Evolutionary conservation across 1,140 invertebrate species (phyloP), one percentile per base, ranked within the genome.

Genomic region (Pseudomyrmex cubaensis): DNA sequence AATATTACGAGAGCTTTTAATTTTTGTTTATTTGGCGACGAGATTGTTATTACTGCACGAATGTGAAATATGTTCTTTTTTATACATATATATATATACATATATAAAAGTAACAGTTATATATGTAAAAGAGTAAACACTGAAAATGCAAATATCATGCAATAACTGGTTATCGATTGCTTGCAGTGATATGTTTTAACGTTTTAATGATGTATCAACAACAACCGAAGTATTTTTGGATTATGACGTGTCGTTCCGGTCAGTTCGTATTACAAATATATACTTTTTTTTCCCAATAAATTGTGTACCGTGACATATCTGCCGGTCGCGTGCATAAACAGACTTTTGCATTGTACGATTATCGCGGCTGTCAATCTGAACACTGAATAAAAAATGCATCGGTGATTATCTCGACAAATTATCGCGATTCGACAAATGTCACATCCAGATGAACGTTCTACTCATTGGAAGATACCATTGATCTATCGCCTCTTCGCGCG

Each of bases 201-300:
- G 54, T 80, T 80, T 76, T 80, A 80, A 80, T 72, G 76, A 72
- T 44, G 54, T 80, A 80, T 80, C 76, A 72, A 25, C 67, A 67
- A 67, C 62, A 76, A 52, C 12, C 22, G 22, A 25, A 67, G 25
- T 77, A 77, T 80, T 80, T 80, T 70, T 59, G 44, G 66, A 80
- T 72, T 80, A 70, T 72, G 66, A 80, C 44, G 76, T 72, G 35
- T 70, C 66, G 66, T 80, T 80, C 66, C 76, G 76, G 66, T 72
- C 76, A 61, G 54, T 80, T 80, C 54, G 50, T 48, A 56, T 72
- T 80, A 72, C 66, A 61, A 50, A 35, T 25, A 13, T 69, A 78
- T 69, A 78, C 44, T 48, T 48, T 70, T 70, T 72, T 72, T 67
- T 17, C 35, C 54, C 54, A 46, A 80, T 70, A 72, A 59, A 57